Base-by-base conservation (phyloP, 2,797 vertebrate genomes). In the Phalanger gymnotis region DNA sequence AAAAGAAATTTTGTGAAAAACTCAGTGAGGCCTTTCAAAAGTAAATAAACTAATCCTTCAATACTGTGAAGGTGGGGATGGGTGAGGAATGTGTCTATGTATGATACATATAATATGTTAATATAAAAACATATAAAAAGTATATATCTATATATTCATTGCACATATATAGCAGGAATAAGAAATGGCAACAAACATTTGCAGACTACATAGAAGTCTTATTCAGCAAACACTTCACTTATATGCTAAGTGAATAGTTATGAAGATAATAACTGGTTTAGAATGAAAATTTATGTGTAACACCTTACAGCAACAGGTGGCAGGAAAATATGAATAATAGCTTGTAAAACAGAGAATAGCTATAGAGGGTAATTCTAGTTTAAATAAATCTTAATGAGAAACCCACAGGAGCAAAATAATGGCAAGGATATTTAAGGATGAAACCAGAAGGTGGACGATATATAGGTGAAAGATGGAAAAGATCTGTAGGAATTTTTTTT, bases 1-100 rank as follows among this genome's bases (percentile, higher is more conserved):
- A n/a, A 87, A 87, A 51, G 40, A 87, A 87, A 87, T 87, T 87
- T 51, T 87, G 73, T 87, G 73, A 87, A 87, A 87, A 87, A 87
- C 40, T 87, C 40, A 28, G 40, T 27, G 14, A 47, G 40, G 51
- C 40, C 22, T 87, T 51, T 87, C 25, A 87, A 87, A 51, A 87
- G 28, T 66, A 51, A 87, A 87, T 66, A 51, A 87, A 87, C 40
- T 47, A 87, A 87, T 87, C 10, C 1, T 47, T 87, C 9, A 51
- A 51, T 51, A 51, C 73, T 47, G 22, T 87, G 40, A 87, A 87
- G 13, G 73, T 87, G 73, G 73, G 40, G 27, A 87, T 47, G 22
- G 9, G 40, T 51, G 40, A 73, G 1, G 5, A 51, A 51, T 47
- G 25, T 47, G 10, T 87, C 1, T 87, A 87, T 87, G 13, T 27